Base-by-base conservation (phyloP, 2,888 invertebrate genomes). In the Lottia scabra region DNA sequence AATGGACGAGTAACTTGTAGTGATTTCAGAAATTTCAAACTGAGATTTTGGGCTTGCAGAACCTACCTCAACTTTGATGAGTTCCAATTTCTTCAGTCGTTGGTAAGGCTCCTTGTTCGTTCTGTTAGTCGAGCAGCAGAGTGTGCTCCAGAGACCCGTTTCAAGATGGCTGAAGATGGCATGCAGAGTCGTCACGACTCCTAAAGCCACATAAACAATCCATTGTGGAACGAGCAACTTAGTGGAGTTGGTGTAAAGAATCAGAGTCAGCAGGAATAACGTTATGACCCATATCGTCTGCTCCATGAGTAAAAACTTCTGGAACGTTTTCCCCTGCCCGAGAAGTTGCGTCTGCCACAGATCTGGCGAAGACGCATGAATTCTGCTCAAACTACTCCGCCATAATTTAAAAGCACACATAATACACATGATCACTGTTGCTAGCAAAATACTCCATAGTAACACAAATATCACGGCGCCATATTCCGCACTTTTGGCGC, bases 41-140 rank as follows among this genome's bases (percentile, higher is more conserved):
- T n/a, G n/a, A n/a, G n/a, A n/a, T n/a, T n/a, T n/a, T n/a, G n/a
- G n/a, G n/a, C n/a, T n/a, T n/a, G n/a, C n/a, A n/a, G n/a, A n/a
- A n/a, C 78, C 72, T 67, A 85, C 85, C 81, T 86, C 85, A 19
- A 83, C 79, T 76, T 79, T 81, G 13, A 86, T 75, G n/a, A 86
- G 80, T 68, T 85, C 83, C 67, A 86, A 71, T 66, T 84, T 83
- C 73, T 86, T 86, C 66, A 86, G 76, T 69, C 82, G 79, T 68
- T 84, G 79, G 70, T 82, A 81, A 8, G 84, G 83, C 69, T 85
- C 84, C 67, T 83, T 81, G 48, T 79, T 80, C 38, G 72, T 72
- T 63, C 71, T 72, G 48, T 75, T 75, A 13, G 77, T 70, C 64
- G 83, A 81, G 70, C 83, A 84, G 46, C 73, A 74, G 56, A 81